Percentiles rank a stretch among this genome's conserved stretches.
phyloP scores from a whole-genome alignment of 2,113 vertebrate genomes.

The Trinectes maculatus region DNA sequence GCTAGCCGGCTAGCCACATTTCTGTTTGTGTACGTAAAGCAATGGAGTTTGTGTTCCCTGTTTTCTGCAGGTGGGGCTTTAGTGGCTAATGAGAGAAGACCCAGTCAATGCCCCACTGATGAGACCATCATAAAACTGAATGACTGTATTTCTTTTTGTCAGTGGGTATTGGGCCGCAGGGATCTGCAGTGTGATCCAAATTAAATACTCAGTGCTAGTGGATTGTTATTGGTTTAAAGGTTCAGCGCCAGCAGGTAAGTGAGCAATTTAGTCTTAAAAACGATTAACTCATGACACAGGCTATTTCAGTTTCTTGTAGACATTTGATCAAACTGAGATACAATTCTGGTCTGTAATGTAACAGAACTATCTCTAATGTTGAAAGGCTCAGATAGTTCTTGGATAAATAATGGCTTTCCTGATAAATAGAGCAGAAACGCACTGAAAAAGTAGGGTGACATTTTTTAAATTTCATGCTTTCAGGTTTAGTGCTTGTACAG shows the following conservation, averaged over 20 bases:
- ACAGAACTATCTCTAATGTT: not conserved
- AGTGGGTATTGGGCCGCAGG: conserved; percentile 8
- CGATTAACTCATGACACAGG: not conserved
- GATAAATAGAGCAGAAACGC: too few relatives aligned
- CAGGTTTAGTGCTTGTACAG: not conserved
- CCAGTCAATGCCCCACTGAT: conserved; percentile 46
- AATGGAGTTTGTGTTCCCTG: conserved; percentile 60
- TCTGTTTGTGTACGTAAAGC: conserved; percentile 66
- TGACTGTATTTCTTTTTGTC: conserved; percentile 13
- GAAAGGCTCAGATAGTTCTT: too few relatives aligned
- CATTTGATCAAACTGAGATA: not conserved
- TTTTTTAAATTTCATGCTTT: too few relatives aligned
- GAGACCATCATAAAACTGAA: conserved; percentile 29
- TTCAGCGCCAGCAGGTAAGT: conserved; percentile 5
- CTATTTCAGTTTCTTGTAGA: conserved; percentile 4
- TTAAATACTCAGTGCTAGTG: not conserved
- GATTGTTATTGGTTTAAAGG: conserved; percentile 26
- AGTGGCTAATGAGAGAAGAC: conserved; percentile 57
- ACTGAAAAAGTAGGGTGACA: too few relatives aligned
- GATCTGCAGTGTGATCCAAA: conserved; percentile 23
- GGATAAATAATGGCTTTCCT: too few relatives aligned
- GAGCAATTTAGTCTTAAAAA: not conserved
- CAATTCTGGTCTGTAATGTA: not conserved
- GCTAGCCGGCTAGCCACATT: conserved; percentile 65
- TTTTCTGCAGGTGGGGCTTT: conserved; percentile 69